Conservation (phyloP, 2,113 vertebrate genomes). For the Salvelinus fontinalis region DNA sequence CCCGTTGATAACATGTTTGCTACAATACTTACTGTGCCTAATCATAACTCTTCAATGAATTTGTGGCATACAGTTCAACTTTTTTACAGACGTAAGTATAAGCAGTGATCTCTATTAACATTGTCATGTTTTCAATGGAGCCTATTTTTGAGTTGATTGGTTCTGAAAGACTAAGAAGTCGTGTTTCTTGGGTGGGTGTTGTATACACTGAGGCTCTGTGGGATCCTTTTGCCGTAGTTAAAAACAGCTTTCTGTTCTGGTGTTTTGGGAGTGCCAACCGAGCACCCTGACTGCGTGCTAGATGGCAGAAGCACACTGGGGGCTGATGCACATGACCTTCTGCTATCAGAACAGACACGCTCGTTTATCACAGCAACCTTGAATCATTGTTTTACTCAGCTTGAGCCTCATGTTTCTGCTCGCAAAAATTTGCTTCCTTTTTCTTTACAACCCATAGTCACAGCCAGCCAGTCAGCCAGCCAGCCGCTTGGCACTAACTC, state of each 20-base stretch:
- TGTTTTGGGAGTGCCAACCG: constrained; percentile 38
- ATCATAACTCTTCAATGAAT: no score
- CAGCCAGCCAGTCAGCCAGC: not conserved
- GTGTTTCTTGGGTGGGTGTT: not conserved
- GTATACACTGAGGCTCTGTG: not conserved
- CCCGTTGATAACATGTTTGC: no score
- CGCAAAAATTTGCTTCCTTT: constrained; percentile 51
- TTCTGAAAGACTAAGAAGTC: not conserved
- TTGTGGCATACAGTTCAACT: no score
- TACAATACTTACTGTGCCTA: no score
- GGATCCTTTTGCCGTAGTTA: not conserved
- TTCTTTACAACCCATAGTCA: not conserved
- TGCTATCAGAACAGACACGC: constrained; percentile 67
- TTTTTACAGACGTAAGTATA: no score
- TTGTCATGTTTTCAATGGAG: constrained; percentile 26
- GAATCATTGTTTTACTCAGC: constrained; percentile 72
- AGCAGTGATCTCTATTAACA: not conserved
- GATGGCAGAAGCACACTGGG: constrained; percentile 67
- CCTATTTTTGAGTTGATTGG: not conserved
- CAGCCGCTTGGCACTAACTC: no score
- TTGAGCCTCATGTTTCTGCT: constrained; percentile 59
- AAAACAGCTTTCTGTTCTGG: not conserved
- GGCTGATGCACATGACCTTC: constrained; percentile 70
- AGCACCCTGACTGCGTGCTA: constrained; percentile 65
- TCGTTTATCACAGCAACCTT: constrained; percentile 73